These are phyloP conservation scores for Paramormyrops kingsleyae DNA, from an alignment of 2,113 vertebrate species.

Conservation along the genomic window DNA sequence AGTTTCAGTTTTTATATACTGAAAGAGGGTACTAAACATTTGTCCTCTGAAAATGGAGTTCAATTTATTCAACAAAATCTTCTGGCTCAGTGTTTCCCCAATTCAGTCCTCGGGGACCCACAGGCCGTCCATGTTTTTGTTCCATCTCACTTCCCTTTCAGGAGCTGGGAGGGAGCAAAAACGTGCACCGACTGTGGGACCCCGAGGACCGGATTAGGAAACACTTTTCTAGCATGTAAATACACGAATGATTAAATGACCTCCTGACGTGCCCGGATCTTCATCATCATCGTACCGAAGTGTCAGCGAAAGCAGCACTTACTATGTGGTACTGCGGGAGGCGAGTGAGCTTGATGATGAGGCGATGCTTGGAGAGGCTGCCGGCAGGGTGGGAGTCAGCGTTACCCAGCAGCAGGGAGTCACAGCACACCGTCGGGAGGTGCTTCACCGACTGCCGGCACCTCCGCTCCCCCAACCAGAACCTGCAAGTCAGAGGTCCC, in stretches of 20 bases:
- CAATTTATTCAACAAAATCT: background rate
- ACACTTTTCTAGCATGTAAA: background rate
- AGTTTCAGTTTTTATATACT: background rate
- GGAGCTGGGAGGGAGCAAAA: background rate
- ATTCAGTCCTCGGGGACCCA: background rate
- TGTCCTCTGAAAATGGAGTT: background rate
- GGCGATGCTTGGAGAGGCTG: constrained; percentile 83
- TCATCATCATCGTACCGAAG: background rate
- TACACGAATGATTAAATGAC: background rate
- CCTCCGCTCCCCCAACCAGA: constrained; percentile 96
- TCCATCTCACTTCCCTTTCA: no score
- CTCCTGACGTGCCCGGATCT: background rate
- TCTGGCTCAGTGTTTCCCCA: background rate
- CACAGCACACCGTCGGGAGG: constrained; percentile 85
- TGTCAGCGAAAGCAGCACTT: constrained; percentile 47
- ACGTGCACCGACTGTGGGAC: background rate
- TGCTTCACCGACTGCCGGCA: constrained; percentile 96
- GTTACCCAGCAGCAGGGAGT: constrained; percentile 87
- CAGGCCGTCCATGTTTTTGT: background rate
- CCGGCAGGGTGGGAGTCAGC: constrained; percentile 79
- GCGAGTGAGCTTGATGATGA: constrained; percentile 92
- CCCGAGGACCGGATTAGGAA: background rate
- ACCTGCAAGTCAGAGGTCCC: constrained; percentile 57
- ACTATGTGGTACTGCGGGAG: constrained; percentile 96
- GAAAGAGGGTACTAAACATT: background rate